Conservation (phyloP, 2,888 invertebrate species). For the Lycaena phlaeas region DNA sequence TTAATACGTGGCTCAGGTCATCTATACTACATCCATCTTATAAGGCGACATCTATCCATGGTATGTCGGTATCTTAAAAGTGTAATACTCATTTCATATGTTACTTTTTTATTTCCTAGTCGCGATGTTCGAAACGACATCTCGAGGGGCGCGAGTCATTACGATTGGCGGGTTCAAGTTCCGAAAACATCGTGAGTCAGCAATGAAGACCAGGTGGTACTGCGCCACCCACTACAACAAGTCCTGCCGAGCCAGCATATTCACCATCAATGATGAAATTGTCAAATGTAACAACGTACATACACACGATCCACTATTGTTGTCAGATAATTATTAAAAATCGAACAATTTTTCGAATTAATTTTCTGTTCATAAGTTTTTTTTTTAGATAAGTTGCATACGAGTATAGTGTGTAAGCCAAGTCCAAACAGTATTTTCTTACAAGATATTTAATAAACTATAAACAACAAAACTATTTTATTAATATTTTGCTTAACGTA, state of each 20-base stretch:
- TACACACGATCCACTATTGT: conserved; percentile 11
- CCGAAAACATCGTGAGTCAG: conserved; percentile 12
- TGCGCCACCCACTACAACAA: conserved; percentile 25
- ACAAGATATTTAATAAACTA: too few relatives aligned
- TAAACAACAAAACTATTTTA: too few relatives aligned
- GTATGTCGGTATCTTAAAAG: too few relatives aligned
- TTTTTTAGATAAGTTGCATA: too few relatives aligned
- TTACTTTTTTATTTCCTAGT: conserved; percentile 12
- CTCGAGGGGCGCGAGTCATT: conserved; percentile 18
- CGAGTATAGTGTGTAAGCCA: background rate
- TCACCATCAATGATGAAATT: conserved; percentile 18
- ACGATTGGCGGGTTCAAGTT: conserved; percentile 21
- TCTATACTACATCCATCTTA: too few relatives aligned
- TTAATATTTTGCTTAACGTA: too few relatives aligned
- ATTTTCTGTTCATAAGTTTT: too few relatives aligned
- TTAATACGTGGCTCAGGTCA: too few relatives aligned
- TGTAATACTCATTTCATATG: too few relatives aligned
- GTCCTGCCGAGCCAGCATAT: conserved; percentile 23
- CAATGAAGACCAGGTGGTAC: conserved; percentile 20
- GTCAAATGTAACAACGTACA: conserved; percentile 15
- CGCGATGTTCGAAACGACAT: conserved; percentile 12
- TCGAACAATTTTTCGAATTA: background rate
- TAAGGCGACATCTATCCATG: too few relatives aligned
- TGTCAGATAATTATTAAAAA: background rate
- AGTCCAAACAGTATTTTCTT: background rate